A percentile compares a stretch with the other conserved stretches of the same genome.
phyloP scores from a whole-genome alignment of 1,140 invertebrate species.

The Cydia fagiglandana region DNA sequence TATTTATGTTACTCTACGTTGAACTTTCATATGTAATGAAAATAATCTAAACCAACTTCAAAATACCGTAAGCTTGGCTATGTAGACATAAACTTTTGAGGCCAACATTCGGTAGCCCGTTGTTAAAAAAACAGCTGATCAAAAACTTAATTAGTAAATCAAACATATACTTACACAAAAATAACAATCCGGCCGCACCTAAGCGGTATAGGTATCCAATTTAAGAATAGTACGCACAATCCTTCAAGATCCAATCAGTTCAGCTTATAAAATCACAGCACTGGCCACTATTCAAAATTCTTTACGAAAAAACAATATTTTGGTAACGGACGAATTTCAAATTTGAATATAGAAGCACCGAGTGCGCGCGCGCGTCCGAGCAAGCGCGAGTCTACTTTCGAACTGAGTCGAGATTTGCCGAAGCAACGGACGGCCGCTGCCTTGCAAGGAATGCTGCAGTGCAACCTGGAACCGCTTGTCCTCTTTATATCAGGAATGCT shows the following conservation, averaged over 20 bases:
- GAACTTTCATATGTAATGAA: too few species aligned
- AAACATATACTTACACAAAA: slow-evolving; percentile 47
- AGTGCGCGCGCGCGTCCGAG: slow-evolving; percentile 57
- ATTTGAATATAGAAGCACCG: slow-evolving; percentile 50
- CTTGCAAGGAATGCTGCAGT: slow-evolving; percentile 67
- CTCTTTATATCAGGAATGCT: slow-evolving; percentile 44
- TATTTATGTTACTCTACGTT: too few species aligned
- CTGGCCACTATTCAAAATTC: slow-evolving; percentile 53
- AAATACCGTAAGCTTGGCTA: neutral
- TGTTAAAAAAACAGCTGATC: slow-evolving; percentile 11
- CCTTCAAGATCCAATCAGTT: slow-evolving; percentile 38
- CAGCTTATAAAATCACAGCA: slow-evolving; percentile 47
- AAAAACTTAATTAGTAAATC: slow-evolving; percentile 31
- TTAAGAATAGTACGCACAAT: slow-evolving; percentile 44
- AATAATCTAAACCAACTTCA: neutral
- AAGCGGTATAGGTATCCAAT: slow-evolving; percentile 38
- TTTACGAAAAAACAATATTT: slow-evolving; percentile 43
- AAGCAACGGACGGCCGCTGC: slow-evolving; percentile 53
- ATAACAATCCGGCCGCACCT: slow-evolving; percentile 47
- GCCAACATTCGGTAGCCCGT: neutral
- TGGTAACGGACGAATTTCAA: slow-evolving; percentile 37
- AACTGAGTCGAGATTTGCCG: slow-evolving; percentile 63
- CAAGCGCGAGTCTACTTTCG: slow-evolving; percentile 64
- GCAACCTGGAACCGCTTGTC: slow-evolving; percentile 56
- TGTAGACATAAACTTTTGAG: neutral